Percentiles rank a stretch among this genome's conserved stretches.
These are phyloP conservation scores for Rhyzopertha dominica DNA, from an alignment of 1,140 invertebrate genomes.

Conservation along the genomic window DNA sequence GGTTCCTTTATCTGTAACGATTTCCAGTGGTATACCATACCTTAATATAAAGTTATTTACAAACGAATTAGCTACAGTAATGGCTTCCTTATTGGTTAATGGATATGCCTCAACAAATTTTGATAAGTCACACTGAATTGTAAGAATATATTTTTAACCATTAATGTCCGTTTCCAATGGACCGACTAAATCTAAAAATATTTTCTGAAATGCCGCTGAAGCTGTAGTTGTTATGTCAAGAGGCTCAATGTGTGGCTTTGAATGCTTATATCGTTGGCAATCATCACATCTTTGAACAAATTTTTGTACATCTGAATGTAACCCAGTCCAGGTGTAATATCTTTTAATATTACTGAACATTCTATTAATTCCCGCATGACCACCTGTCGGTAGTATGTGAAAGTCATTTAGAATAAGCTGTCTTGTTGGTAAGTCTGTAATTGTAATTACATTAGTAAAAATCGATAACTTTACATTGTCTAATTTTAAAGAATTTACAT, in stretches of 20 bases:
- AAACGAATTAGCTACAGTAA: too few relatives aligned
- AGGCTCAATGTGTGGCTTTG: slow-evolving; percentile 13
- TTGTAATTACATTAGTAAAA: too few relatives aligned
- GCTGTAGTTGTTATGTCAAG: slow-evolving; percentile 20
- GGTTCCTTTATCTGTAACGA: too few relatives aligned
- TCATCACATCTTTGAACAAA: slow-evolving; percentile 22
- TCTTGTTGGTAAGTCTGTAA: too few relatives aligned
- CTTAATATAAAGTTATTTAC: too few relatives aligned
- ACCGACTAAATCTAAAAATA: slow-evolving; percentile 23
- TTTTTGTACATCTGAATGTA: slow-evolving; percentile 18
- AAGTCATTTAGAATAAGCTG: slow-evolving; percentile 18
- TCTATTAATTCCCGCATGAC: slow-evolving; percentile 23
- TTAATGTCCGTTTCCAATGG: slow-evolving; percentile 21
- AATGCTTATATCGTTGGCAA: slow-evolving; percentile 25
- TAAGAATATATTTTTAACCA: slow-evolving; percentile 21
- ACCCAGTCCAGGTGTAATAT: slow-evolving; percentile 21
- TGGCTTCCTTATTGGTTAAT: slow-evolving; percentile 10
- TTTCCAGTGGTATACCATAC: too few relatives aligned
- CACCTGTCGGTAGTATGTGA: slow-evolving; percentile 20
- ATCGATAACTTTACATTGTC: too few relatives aligned
- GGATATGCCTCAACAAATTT: slow-evolving; percentile 24
- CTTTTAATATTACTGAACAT: slow-evolving; percentile 27
- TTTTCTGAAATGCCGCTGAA: slow-evolving; percentile 19
- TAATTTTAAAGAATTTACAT: too few relatives aligned
- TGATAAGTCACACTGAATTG: slow-evolving; percentile 21